Evolutionary conservation across 2,888 invertebrate species (phyloP).

Genomic region (Pachydiplax longipennis): DNA sequence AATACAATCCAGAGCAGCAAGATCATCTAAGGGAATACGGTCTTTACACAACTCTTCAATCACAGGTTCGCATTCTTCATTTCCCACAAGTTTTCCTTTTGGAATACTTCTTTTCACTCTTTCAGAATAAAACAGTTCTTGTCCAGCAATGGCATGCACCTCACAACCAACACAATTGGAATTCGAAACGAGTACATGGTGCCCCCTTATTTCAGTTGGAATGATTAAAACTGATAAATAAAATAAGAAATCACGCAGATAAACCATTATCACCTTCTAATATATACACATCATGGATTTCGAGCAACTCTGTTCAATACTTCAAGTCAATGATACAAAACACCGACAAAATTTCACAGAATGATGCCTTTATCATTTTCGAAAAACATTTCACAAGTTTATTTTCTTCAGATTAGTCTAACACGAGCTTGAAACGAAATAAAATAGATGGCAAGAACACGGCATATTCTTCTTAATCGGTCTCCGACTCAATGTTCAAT

Average conservation of each 20-base stretch:
- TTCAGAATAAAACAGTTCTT: not conserved
- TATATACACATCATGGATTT: too few species aligned
- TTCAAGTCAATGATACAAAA: too few species aligned
- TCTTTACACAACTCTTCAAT: slow-evolving; percentile 16
- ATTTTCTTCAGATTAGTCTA: too few species aligned
- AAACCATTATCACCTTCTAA: not conserved
- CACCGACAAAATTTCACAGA: too few species aligned
- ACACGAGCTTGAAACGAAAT: too few species aligned
- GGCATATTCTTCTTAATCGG: too few species aligned
- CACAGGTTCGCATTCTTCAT: not conserved
- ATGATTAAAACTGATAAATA: not conserved
- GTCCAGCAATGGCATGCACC: not conserved
- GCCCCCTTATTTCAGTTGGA: not conserved
- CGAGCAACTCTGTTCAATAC: too few species aligned
- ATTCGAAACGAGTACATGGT: not conserved
- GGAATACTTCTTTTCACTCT: not conserved
- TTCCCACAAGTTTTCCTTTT: not conserved
- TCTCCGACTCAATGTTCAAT: too few species aligned
- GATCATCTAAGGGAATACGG: not conserved
- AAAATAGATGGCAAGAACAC: too few species aligned
- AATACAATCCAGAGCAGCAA: slow-evolving; percentile 8
- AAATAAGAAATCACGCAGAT: not conserved
- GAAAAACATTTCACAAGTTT: too few species aligned
- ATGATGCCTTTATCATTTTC: too few species aligned
- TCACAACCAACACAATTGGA: not conserved